phyloP scores from a whole-genome alignment of 1,140 invertebrate species.

The Ooceraea biroi region DNA sequence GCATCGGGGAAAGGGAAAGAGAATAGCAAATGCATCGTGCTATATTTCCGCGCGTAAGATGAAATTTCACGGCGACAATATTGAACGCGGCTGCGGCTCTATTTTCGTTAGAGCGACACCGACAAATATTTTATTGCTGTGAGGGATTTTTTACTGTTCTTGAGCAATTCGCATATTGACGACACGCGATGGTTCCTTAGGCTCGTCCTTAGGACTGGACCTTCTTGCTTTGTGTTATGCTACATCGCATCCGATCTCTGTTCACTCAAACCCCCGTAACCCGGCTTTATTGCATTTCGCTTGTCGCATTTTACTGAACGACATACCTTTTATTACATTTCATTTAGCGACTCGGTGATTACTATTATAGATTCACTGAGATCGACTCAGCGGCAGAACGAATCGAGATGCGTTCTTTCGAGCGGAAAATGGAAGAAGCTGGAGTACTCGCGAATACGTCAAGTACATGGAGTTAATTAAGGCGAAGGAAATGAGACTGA shows the following conservation, averaged over 20 bases:
- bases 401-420: background rate
- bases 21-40: conserved; percentile 15
- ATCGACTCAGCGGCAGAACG: background rate
- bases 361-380: background rate
- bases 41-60: conserved; percentile 14
- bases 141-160: conserved; percentile 42
- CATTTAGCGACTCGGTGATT: background rate
- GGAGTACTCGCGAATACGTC: background rate
- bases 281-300: conserved; percentile 14
- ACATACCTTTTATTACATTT: background rate
- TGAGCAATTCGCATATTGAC: background rate
- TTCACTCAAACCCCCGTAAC: conserved; percentile 6
- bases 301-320: background rate
- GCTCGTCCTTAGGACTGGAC: background rate
- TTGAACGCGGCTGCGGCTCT: background rate
- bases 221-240: background rate
- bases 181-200: background rate
- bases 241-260: background rate
- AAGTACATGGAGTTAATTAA: conserved; percentile 5
- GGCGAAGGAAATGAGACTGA: conserved; percentile 31
- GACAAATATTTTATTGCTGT: conserved; percentile 13
- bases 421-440: background rate
- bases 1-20: background rate
- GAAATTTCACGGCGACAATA: conserved; percentile 4
- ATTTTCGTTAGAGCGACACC: conserved; percentile 2